Evolutionary conservation across 1,140 invertebrate genomes (phyloP).

Genomic region (Temnothorax nylanderi): DNA sequence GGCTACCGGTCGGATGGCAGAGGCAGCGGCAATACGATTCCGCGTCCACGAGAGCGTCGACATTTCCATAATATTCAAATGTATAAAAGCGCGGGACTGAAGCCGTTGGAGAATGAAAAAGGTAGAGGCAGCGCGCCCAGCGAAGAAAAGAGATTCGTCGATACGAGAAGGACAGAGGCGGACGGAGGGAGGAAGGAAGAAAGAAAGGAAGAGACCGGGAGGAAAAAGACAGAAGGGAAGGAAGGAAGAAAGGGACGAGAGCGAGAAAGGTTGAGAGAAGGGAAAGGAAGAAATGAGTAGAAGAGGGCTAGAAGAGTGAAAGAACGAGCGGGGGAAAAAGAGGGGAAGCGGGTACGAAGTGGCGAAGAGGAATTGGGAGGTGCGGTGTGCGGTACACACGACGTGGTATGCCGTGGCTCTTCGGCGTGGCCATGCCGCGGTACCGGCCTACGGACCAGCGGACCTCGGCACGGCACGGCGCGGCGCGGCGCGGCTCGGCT

Average conservation of each 20-base stretch:
- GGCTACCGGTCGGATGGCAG: constrained; percentile 17
- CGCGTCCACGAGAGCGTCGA: constrained; percentile 55
- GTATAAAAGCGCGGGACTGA: constrained; percentile 49
- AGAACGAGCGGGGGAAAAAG: constrained; percentile 31
- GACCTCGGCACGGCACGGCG: constrained; percentile 1
- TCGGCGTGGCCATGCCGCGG: constrained; percentile 61
- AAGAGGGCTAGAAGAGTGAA: constrained; percentile 23
- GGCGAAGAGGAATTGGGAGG: constrained; percentile 62
- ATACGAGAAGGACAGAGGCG: constrained; percentile 6
- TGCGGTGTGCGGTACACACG: constrained; percentile 66
- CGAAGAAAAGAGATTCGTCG: constrained; percentile 50
- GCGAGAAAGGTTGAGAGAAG: background rate
- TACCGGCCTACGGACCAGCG: constrained; percentile 65
- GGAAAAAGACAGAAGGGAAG: background rate
- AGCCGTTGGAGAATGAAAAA: constrained; percentile 27
- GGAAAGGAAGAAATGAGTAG: constrained; percentile 70
- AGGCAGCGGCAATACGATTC: constrained; percentile 51
- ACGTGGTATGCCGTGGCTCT: constrained; percentile 67
- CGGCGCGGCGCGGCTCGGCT: constrained; percentile 59
- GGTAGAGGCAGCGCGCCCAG: constrained; percentile 17
- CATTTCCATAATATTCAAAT: constrained; percentile 81
- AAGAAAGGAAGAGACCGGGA: background rate
- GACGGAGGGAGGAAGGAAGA: constrained; percentile 14
- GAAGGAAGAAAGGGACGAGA: constrained; percentile 12
- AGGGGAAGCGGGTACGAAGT: constrained; percentile 16